Base-by-base conservation (phyloP, 2,113 vertebrate genomes). In the Butastur rufipennis region DNA sequence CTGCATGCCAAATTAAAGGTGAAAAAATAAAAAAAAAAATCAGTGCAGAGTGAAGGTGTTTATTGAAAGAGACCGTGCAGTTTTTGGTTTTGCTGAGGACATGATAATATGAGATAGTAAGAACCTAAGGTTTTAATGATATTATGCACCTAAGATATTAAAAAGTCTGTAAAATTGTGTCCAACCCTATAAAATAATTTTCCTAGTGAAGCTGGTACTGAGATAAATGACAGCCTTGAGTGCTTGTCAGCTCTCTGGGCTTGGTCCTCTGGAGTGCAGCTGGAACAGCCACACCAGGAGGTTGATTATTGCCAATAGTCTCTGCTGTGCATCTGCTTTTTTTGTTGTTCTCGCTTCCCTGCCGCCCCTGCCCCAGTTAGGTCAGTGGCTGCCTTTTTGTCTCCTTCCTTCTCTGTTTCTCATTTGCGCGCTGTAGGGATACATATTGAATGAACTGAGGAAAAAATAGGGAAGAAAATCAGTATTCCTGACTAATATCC, bases 351-450 rank as follows among this genome's bases (percentile, higher is more conserved):
- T 52, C 65, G 26, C 43, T 9, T 21, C 18, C 16, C 45, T 31
- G 27, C 52, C 52, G 8, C 7, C 17, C 6, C 53, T 29, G 29
- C 18, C 53, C 53, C 2, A 3, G 38, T 93, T 92, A 93, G 94
- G 80, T 92, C 55, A 70, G 59, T 81, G 93, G 25, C 59, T 90
- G 86, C 63, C 48, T 96, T 96, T 95, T 88, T 88, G 75, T 94
- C 63, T 93, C 31, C 45, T 81, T 58, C 78, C 20, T 88, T 85
- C 72, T 56, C 48, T 81, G 21, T 8, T 92, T 81, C 48, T 90
- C 32, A 32, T 58, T 82, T 90, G 16, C 11, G 16, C 0, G 0
- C 80, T 1, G 0, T 78, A 48, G 80, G 87, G 83, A 43, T 73
- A 70, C 31, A 32, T 61, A 68, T 14, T 53, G 81, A 73, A 72